These are phyloP conservation scores for Patiria pectinifera DNA, from an alignment of 53 echinoderm and acorn worm genomes.

Conservation along the genomic window DNA sequence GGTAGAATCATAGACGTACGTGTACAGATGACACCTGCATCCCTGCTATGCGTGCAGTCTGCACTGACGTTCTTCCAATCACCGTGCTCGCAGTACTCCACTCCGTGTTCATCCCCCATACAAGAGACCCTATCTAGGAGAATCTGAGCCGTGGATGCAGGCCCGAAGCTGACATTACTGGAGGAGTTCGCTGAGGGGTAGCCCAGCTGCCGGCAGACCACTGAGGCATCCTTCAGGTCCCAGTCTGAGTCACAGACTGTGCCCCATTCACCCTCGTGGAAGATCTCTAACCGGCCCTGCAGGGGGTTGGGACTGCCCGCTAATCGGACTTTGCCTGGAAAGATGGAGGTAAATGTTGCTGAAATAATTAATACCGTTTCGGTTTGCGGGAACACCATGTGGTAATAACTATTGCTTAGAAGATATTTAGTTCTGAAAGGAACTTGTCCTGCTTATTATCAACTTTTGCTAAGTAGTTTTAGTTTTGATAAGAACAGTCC, in stretches of 20 bases:
- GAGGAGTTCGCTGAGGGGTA: slow-evolving; percentile 83
- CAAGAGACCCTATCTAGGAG: slow-evolving; percentile 76
- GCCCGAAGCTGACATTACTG: slow-evolving; percentile 59
- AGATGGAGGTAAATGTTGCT: no score
- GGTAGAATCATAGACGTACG: slow-evolving; percentile 43
- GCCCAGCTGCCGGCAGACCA: slow-evolving; percentile 78
- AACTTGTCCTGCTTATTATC: no score
- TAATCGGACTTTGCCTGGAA: slow-evolving; percentile 51
- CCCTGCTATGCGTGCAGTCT: slow-evolving; percentile 76
- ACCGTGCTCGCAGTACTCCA: slow-evolving; percentile 71
- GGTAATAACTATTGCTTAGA: no score
- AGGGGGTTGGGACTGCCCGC: slow-evolving; percentile 44
- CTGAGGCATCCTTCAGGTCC: slow-evolving; percentile 56
- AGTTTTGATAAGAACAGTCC: no score
- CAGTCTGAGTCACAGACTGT: slow-evolving; percentile 59
- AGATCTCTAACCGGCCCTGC: slow-evolving; percentile 57
- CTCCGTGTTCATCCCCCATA: slow-evolving; percentile 65
- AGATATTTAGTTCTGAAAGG: no score
- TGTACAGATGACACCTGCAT: slow-evolving; percentile 91
- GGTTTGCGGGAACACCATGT: no score
- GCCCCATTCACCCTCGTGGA: slow-evolving; percentile 60
- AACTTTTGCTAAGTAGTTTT: no score
- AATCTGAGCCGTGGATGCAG: slow-evolving; percentile 54
- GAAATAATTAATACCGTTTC: no score
- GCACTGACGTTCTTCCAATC: slow-evolving; percentile 66